Conservation (phyloP, 2,888 invertebrate species). For the Cyclophora albipunctata region DNA sequence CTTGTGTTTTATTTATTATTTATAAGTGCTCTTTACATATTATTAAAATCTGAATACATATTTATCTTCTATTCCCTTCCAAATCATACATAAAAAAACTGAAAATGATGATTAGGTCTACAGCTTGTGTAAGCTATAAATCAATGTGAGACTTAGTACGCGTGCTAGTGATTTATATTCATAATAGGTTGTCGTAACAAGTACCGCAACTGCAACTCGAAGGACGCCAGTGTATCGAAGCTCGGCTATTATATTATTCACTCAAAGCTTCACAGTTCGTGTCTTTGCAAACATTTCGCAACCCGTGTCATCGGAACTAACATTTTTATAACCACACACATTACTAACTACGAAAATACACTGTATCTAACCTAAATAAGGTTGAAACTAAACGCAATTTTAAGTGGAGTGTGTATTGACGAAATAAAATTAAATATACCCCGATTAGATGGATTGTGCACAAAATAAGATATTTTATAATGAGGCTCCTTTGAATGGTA, state of each 20-base stretch:
- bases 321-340: conserved; percentile 5
- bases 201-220: conserved; percentile 1
- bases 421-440: too few species aligned
- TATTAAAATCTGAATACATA: neutral
- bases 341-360: too few species aligned
- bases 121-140: too few species aligned
- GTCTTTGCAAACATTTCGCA: conserved; percentile 20
- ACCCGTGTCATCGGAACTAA: conserved; percentile 17
- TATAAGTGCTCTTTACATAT: neutral
- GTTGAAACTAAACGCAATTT: too few species aligned
- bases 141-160: too few species aligned
- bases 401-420: neutral
- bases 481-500: too few species aligned
- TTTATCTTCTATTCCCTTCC: too few species aligned
- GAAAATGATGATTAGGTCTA: too few species aligned
- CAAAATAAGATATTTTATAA: too few species aligned
- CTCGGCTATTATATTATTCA: conserved; percentile 23
- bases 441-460: too few species aligned
- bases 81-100: too few species aligned
- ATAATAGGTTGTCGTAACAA: neutral
- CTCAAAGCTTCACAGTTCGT: conserved; percentile 24
- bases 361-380: too few species aligned
- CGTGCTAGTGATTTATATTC: neutral
- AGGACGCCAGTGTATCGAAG: conserved; percentile 16
- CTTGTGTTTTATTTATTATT: conserved; percentile 21